These are phyloP conservation scores for Leptodactylus fallax DNA, from an alignment of 2,797 vertebrate species.

Conservation along the genomic window DNA sequence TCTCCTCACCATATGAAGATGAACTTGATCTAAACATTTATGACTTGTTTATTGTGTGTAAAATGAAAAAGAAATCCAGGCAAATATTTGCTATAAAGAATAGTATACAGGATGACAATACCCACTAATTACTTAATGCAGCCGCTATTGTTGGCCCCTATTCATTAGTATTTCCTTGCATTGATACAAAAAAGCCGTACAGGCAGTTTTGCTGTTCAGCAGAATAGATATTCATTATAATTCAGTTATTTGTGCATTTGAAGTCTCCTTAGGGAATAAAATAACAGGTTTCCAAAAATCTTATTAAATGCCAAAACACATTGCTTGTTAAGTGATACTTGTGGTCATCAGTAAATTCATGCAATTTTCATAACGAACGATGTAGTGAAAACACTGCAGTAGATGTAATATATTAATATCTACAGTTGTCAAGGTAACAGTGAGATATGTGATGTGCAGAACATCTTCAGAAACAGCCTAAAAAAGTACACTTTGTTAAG, in stretches of 20 bases:
- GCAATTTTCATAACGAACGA: slow-evolving; percentile 49
- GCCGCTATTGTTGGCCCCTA: not conserved
- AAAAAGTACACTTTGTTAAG: slow-evolving; percentile 49
- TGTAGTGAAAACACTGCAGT: slow-evolving; percentile 46
- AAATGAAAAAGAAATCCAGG: not conserved
- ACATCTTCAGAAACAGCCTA: slow-evolving; percentile 44
- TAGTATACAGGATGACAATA: not conserved
- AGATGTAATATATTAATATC: slow-evolving; percentile 64
- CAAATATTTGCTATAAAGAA: not conserved
- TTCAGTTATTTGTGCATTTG: slow-evolving; percentile 46
- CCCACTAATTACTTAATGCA: not conserved
- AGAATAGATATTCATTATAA: slow-evolving; percentile 40
- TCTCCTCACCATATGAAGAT: no score
- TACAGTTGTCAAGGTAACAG: slow-evolving; percentile 74
- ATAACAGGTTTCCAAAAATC: slow-evolving; percentile 60
- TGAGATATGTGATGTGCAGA: slow-evolving; percentile 66
- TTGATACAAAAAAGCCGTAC: not conserved
- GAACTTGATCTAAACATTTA: no score
- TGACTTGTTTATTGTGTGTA: no score
- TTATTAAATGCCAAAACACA: slow-evolving; percentile 48
- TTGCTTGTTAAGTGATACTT: slow-evolving; percentile 53
- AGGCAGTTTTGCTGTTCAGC: slow-evolving; percentile 32
- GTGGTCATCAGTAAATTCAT: slow-evolving; percentile 57
- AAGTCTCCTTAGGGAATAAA: slow-evolving; percentile 57
- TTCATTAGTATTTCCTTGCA: slow-evolving; percentile 9